Conservation (phyloP, 1,140 invertebrate species). For the Rhopalosiphum padi region DNA sequence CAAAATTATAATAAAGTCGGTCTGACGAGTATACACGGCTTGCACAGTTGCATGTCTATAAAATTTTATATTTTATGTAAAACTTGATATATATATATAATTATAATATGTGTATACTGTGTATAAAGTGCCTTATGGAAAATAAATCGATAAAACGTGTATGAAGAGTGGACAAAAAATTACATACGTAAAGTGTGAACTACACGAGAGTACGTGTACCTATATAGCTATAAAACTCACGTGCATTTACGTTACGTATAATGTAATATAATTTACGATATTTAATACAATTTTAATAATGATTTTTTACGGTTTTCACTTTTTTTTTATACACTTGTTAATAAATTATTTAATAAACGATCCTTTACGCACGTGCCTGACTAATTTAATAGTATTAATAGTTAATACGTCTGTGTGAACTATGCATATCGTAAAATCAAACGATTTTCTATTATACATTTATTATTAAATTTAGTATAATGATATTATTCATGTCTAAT, state of each 20-base stretch:
- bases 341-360: constrained; percentile 8
- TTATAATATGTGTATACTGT: no score
- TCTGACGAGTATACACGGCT: neutral
- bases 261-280: neutral
- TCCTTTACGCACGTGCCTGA: neutral
- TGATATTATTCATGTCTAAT: neutral
- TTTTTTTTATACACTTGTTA: neutral
- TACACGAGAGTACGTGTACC: neutral
- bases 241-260: neutral
- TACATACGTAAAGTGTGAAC: neutral
- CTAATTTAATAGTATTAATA: no score
- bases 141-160: neutral
- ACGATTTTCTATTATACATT: neutral
- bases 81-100: neutral
- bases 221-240: neutral
- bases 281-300: neutral
- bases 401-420: no score
- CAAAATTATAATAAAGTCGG: neutral
- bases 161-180: neutral
- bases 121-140: neutral
- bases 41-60: no score
- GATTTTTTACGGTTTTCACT: neutral
- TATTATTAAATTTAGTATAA: neutral
- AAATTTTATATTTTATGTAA: neutral
- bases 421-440: neutral